Base-by-base conservation (phyloP, 1,140 invertebrate species). In the Caenorhabditis brenneri region DNA sequence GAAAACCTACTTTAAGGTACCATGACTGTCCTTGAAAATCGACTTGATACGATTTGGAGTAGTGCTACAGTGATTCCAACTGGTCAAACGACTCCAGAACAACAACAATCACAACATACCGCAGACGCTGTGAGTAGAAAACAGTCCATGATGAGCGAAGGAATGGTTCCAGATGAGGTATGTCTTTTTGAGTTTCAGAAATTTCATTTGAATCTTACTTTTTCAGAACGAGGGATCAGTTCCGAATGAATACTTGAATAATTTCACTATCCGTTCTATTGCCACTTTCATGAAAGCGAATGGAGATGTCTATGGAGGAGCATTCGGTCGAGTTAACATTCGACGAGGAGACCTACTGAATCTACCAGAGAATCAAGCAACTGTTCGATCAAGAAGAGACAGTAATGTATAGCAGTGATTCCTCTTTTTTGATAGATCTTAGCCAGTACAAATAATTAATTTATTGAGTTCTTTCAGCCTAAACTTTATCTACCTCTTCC, bases 241-340 rank as follows among this genome's bases (percentile, higher is more conserved):
- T 39, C 80, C 55, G 46, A 69, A 60, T 31, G 81, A 82, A 49
- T 48, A 58, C 6, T 29, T 82, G 55, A 82, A 82, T 29, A 82
- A 82, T n/a, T 78, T 82, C 60, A 82, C 81, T 27, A 69, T 82
- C 42, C 81, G 58, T 19, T 82, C 81, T 7, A 69, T 82, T n/a
- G 81, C 81, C 6, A 69, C 81, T 16, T 82, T 82, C 29, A 82
- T 82, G 81, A 65, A 69, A 42, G 49, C 60, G 0, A 49, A 69
- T 6, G 55, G 49, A 36, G 81, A 82, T 49, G 81, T 82, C 10
- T 82, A 82, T 19, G 81, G 81, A 82, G 81, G 81, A 48, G 81
- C 55, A 31, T 82, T 74, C 22, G 81, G 81, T 22, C 36, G 81
- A 33, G 81, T 82, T n/a, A 82, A 78, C 19, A 74, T 82, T 19